Evolutionary conservation across 2,888 invertebrate species (phyloP), one percentile per base, ranked within the genome.

Genomic region (Argyresthia albistria): DNA sequence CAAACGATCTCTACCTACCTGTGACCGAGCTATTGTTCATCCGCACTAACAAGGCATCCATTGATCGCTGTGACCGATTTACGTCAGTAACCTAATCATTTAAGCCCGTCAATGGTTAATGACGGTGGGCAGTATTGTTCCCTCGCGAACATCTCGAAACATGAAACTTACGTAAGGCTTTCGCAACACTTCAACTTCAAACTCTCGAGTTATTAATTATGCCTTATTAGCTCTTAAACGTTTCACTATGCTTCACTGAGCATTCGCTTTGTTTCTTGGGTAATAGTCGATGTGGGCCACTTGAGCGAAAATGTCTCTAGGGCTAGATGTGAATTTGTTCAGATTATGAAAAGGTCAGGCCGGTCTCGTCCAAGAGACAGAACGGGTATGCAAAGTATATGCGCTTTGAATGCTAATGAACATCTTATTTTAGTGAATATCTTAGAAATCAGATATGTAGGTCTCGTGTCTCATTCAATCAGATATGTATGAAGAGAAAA

Each of bases 171-270:
- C 59, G 60, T 60, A 68, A 69, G 54, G 39, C 37, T 54, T 56
- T 64, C 61, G 63, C 62, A 60, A 55, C 54, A 50, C 60, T 62
- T 59, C 66, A 68, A 76, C 59, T 62, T 59, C 66, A 68, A 76
- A 74, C 75, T 76, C 75, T 72, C 65, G 62, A 67, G 69, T 73
- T 72, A 80, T 80, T 77, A 80, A 82, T 80, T 77, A 76, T 73
- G 66, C 65, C 67, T 67, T 72, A 75, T 72, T 73, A 67, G 66
- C 60, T 65, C 61, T 62, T 62, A 58, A 59, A 56, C 57, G 57
- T 54, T 59, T 57, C 37, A 37, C 14, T 12, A 14, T 14, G 48
- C 14, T 39, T 37, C 10, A 14, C 36, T 48, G 14, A 47, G 35
- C 35, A 15, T 36, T 12, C 8, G 11, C 11, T 47, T 46, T 47